Evolutionary conservation across 2,113 vertebrate species (phyloP).

Genomic region (Epinephelus moara): DNA sequence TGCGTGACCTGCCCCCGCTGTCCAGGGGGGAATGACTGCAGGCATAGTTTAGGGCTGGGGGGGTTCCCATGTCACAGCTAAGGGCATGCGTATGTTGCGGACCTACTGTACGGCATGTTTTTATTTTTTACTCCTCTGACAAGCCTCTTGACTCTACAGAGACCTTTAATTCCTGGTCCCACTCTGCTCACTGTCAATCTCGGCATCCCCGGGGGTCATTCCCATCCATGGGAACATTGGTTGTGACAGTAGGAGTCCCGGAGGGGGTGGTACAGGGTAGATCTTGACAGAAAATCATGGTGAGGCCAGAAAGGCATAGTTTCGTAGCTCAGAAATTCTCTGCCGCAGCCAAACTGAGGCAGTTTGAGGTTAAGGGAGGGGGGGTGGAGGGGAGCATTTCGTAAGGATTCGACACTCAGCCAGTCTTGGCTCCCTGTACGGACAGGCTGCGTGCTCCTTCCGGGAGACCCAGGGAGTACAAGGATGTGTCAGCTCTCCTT

Average conservation of each 20-base stretch:
- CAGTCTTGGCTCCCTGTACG: constrained; percentile 7
- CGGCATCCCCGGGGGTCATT: constrained; percentile 60
- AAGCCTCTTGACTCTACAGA: constrained; percentile 68
- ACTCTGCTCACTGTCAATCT: constrained; percentile 75
- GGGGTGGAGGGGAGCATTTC: background rate
- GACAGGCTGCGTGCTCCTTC: constrained; percentile 10
- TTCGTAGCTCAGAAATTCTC: constrained; percentile 28
- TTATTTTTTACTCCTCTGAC: constrained; percentile 62
- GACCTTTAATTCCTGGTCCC: constrained; percentile 73
- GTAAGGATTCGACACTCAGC: constrained; percentile 3
- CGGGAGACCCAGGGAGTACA: constrained; percentile 19
- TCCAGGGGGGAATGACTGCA: constrained; percentile 55
- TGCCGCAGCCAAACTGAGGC: constrained; percentile 25
- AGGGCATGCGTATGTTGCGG: constrained; percentile 56
- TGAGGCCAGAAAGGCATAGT: constrained; percentile 46
- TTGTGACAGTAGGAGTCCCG: constrained; percentile 63
- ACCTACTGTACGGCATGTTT: constrained; percentile 71
- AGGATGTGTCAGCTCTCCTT: constrained; percentile 61
- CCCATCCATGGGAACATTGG: constrained; percentile 78
- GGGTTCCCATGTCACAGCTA: constrained; percentile 74
- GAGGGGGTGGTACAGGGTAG: constrained; percentile 39
- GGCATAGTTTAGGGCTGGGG: constrained; percentile 55
- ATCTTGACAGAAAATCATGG: constrained; percentile 40
- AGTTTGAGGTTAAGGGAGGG: background rate
- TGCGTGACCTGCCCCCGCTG: constrained; percentile 55